Conservation (phyloP, 2,113 vertebrate genomes). For the Campylorhamphus procurvoides region DNA sequence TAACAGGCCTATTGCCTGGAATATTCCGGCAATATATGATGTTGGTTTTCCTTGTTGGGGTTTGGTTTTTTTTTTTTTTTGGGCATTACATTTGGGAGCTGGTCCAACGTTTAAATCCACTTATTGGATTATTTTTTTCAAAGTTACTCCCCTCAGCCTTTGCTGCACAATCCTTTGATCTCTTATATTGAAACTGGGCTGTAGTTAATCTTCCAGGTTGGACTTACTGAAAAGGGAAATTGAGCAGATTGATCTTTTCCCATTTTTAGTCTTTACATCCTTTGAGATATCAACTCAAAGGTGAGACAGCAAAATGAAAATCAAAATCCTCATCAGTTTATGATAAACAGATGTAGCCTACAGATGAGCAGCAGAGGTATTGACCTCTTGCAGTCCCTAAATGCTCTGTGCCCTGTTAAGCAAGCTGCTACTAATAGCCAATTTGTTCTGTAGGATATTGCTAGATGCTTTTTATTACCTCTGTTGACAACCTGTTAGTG, state of each 20-base stretch:
- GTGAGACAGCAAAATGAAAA: background rate
- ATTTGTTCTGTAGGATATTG: background rate
- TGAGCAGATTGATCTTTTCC: background rate
- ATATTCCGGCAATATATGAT: background rate
- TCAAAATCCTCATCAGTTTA: background rate
- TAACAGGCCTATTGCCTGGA: background rate
- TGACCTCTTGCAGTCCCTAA: background rate
- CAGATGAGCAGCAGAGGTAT: background rate
- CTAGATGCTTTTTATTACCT: background rate
- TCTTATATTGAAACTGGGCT: background rate
- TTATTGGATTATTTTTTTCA: background rate
- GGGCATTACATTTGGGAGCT: background rate
- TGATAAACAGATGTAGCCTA: background rate
- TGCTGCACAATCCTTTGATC: background rate
- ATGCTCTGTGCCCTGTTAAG: background rate
- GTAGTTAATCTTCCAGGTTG: background rate
- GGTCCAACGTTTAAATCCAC: background rate
- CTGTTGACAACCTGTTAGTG: background rate
- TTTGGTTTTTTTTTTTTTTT: background rate
- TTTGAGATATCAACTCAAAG: background rate
- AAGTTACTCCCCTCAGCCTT: background rate
- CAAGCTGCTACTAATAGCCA: background rate
- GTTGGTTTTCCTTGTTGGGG: background rate
- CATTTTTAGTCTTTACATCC: background rate
- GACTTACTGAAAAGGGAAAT: background rate